These are phyloP conservation scores for Frankliniella fusca DNA, from an alignment of 2,888 invertebrate genomes.

Conservation along the genomic window DNA sequence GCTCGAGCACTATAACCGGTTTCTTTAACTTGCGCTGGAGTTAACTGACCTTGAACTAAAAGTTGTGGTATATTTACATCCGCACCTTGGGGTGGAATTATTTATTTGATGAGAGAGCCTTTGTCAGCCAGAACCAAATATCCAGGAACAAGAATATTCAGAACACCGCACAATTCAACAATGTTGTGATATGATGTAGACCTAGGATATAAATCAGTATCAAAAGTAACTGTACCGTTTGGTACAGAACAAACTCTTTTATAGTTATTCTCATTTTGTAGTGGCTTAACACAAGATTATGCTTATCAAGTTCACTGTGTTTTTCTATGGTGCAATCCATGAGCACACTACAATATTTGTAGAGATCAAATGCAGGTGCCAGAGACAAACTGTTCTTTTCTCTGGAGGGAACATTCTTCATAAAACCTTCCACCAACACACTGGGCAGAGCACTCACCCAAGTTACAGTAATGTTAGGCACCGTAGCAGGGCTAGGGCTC, in stretches of 20 bases:
- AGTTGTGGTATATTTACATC: too few relatives aligned
- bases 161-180: constrained; percentile 18
- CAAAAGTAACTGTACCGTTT: constrained; percentile 30
- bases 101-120: constrained; percentile 30
- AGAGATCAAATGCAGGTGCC: too few relatives aligned
- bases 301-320: background rate
- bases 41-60: background rate
- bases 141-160: constrained; percentile 23
- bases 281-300: constrained; percentile 8
- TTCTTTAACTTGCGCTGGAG: constrained; percentile 6
- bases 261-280: constrained; percentile 29
- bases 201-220: constrained; percentile 27
- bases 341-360: constrained; percentile 20
- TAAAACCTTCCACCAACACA: too few relatives aligned
- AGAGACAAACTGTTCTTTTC: too few relatives aligned
- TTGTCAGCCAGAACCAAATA: constrained; percentile 30
- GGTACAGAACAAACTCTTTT: constrained; percentile 30
- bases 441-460: too few relatives aligned
- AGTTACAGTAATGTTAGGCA: too few relatives aligned
- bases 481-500: too few relatives aligned
- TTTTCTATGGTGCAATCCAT: constrained; percentile 31
- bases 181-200: constrained; percentile 28
- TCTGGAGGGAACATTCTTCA: too few relatives aligned
- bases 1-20: constrained; percentile 25
- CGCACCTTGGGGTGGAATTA: background rate